Conservation (phyloP, 1,140 invertebrate genomes). For the Andricus grossulariae region DNA sequence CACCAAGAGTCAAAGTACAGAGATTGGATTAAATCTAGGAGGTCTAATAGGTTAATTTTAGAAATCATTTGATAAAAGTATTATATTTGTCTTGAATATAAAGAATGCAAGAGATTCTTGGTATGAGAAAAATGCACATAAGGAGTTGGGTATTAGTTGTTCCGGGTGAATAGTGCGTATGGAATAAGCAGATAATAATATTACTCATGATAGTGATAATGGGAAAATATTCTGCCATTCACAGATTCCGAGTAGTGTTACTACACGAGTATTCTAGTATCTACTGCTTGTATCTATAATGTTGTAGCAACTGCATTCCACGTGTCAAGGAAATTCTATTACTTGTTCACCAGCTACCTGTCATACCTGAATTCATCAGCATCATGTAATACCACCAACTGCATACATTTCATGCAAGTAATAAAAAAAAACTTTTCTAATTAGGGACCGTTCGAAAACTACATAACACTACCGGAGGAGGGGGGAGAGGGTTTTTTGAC, state of each 20-base stretch:
- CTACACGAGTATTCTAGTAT: slow-evolving; percentile 52
- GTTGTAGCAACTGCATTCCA: slow-evolving; percentile 54
- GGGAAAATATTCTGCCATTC: slow-evolving; percentile 3
- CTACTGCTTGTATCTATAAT: slow-evolving; percentile 49
- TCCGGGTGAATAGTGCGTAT: slow-evolving; percentile 13
- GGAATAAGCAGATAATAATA: neutral
- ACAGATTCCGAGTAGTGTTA: slow-evolving; percentile 36
- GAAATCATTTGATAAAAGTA: too few relatives aligned
- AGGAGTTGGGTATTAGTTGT: slow-evolving; percentile 14
- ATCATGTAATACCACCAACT: too few relatives aligned
- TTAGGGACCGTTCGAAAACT: too few relatives aligned
- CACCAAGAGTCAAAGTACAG: too few relatives aligned
- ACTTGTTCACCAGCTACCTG: slow-evolving; percentile 43
- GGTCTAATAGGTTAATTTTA: too few relatives aligned
- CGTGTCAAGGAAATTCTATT: slow-evolving; percentile 55
- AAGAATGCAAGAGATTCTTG: neutral
- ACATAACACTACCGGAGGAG: too few relatives aligned
- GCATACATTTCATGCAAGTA: too few relatives aligned
- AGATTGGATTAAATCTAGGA: too few relatives aligned
- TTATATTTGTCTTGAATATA: too few relatives aligned
- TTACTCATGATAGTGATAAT: slow-evolving; percentile 28
- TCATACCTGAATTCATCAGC: too few relatives aligned
- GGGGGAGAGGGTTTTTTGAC: too few relatives aligned
- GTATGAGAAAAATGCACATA: neutral
- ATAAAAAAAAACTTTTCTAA: too few relatives aligned